Conservation (phyloP, 53 echinoderm and acorn worm species). For the Holothuria scabra region DNA sequence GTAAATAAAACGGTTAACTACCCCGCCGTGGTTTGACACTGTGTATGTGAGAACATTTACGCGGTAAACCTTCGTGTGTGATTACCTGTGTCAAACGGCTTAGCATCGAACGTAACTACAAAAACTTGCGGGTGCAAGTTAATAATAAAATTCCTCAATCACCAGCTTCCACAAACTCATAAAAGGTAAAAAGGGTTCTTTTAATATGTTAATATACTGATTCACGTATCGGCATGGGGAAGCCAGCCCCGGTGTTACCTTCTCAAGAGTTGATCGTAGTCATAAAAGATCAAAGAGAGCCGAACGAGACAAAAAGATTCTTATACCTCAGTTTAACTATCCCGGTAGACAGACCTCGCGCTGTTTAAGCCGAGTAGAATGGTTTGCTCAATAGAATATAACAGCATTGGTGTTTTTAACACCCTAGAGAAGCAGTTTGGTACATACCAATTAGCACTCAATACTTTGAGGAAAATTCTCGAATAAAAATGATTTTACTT, state of each 20-base stretch:
- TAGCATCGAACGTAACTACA: conserved; percentile 15
- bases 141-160: conserved; percentile 44
- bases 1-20: conserved; percentile 46
- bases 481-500: no score
- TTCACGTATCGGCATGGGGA: conserved; percentile 11
- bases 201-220: conserved; percentile 42
- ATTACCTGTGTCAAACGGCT: not conserved
- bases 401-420: no score
- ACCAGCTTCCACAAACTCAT: conserved; percentile 24
- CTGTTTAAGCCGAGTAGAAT: no score
- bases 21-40: conserved; percentile 28
- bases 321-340: conserved; percentile 27
- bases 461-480: no score
- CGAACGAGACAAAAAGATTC: conserved; percentile 34
- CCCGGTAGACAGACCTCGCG: not conserved
- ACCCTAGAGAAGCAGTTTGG: no score
- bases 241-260: not conserved
- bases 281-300: conserved; percentile 46
- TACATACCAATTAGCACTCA: no score
- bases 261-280: conserved; percentile 29
- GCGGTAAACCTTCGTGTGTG: conserved; percentile 37
- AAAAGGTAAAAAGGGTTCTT: conserved; percentile 20
- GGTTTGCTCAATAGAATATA: no score
- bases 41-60: conserved; percentile 27
- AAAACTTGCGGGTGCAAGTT: conserved; percentile 47